Conservation (phyloP, 2,797 vertebrate species). For the Lycodopsis pacificus region DNA sequence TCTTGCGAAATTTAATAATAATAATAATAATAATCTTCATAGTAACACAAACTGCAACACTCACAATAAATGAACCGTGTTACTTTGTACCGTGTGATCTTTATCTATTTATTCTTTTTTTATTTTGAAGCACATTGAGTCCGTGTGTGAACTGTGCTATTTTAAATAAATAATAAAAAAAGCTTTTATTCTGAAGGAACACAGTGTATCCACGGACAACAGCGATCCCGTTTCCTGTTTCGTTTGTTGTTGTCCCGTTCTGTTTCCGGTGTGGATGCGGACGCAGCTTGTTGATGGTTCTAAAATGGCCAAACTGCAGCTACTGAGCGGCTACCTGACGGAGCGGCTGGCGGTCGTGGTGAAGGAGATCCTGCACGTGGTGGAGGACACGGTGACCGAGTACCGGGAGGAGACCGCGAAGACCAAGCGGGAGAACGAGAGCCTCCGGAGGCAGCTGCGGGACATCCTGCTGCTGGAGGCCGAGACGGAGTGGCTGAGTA, state of each 20-base stretch:
- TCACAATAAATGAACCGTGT: too few species aligned
- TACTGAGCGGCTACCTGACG: conserved; percentile 80
- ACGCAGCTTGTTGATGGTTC: conserved; percentile 29
- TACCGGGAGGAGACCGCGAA: conserved; percentile 83
- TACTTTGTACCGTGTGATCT: too few species aligned
- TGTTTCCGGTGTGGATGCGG: conserved; percentile 47
- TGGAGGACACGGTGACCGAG: conserved; percentile 83
- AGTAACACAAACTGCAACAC: too few species aligned
- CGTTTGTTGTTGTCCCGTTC: conserved; percentile 44
- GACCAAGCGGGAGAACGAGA: conserved; percentile 80
- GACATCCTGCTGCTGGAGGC: conserved; percentile 80
- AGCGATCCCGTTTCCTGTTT: conserved; percentile 33
- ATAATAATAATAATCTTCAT: too few species aligned
- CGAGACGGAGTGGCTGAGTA: conserved; percentile 74
- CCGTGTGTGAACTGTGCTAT: too few species aligned
- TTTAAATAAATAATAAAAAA: too few species aligned
- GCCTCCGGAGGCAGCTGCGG: conserved; percentile 81
- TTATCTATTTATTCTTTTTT: too few species aligned
- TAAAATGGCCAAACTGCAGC: conserved; percentile 81
- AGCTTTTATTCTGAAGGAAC: conserved; percentile 51
- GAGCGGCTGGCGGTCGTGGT: conserved; percentile 82
- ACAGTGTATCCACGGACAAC: neutral
- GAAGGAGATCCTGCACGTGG: conserved; percentile 82
- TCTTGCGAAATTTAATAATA: too few species aligned
- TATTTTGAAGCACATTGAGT: too few species aligned